Evolutionary conservation across 2,888 invertebrate species (phyloP), one percentile per base, ranked within the genome.

Genomic region (Ommatoiulus sabulosus): DNA sequence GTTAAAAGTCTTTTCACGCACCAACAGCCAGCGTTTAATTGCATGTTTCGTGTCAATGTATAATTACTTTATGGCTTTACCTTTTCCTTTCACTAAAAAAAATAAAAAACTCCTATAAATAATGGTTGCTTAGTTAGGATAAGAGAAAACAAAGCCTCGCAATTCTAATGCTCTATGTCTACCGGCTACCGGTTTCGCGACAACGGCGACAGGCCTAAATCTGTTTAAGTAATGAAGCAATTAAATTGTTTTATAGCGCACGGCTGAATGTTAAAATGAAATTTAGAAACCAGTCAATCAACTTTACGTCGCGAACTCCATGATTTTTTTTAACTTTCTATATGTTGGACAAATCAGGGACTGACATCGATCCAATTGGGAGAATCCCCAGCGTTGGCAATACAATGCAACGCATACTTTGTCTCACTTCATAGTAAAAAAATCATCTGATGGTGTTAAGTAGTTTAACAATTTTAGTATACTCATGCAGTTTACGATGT

Each of bases 1-100:
- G 80, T 80, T 80, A 80, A 80, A 80, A 80, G 80, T 80, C 80
- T 80, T 80, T 80, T 80, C 80, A 80, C 80, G 80, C 80, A 80
- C 80, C 80, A 80, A 80, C 80, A 80, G 80, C 80, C 80, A 80
- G 35, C 80, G 80, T 80, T 80, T 80, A 80, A 80, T 80, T 80
- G 80, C 80, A 80, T 80, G 80, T 80, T 80, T 80, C 80, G 80
- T 80, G 80, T 80, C 80, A 80, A 80, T 80, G 80, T 80, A 80
- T 80, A 80, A 80, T 80, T 80, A 80, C 80, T 80, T 80, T 80
- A 80, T 80, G 80, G 80, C 80, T 80, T 80, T 80, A 80, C 80
- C 80, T 80, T 80, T 52, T 35, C 80, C 35, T 80, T 80, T 80
- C 80, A 8, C 35, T 43, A 80, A 12, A 80, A 80, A 80, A 72